Evolutionary conservation across 64 coral and sea anemone species (phyloP), one percentile per base, ranked within the genome.

Genomic region (Pocillopora damicornis): DNA sequence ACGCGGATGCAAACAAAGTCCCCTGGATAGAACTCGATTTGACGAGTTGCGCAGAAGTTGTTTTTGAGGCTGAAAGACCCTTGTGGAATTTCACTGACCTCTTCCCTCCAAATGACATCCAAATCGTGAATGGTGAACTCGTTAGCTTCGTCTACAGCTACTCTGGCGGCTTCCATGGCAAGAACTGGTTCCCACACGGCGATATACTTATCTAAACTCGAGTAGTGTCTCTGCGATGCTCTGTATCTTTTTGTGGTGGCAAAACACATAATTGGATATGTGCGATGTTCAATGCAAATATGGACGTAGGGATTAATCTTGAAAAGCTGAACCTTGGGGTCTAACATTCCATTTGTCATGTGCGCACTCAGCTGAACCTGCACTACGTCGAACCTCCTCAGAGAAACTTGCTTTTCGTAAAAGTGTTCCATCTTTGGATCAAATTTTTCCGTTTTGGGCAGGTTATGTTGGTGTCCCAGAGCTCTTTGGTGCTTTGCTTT

Each of bases 211-310:
- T 89, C 90, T 76, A 95, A 30, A 18, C 75, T 88, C 1, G 38
- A 12, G 68, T 95, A 95, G 1, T 9, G 35, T 37, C 35, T 13
- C 15, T 59, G 66, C 9, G 93, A 95, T 37, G 93, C 93, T 23
- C 45, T 35, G 12, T 26, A 58, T 9, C 75, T 73, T 14, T 90
- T 37, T 42, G 65, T 63, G 5, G 37, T 60, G 60, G 90, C 87
- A 87, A 95, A 95, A 60, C 93, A 95, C 1, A 84, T 57, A 2
- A 17, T 64, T 23, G 75, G 58, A 20, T 81, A 72, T 60, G 68
- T 89, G 35, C 84, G 87, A 87, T 95, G 94, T 76, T 95, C 94
- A 22, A 95, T 25, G 63, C 94, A 95, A 69, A 95, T 51, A 64
- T 77, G 60, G 15, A 95, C 61, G 34, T 20, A 59, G 13, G 94